Evolutionary conservation across 2,113 vertebrate genomes (phyloP).

Genomic region (Megaceryle maxima): DNA sequence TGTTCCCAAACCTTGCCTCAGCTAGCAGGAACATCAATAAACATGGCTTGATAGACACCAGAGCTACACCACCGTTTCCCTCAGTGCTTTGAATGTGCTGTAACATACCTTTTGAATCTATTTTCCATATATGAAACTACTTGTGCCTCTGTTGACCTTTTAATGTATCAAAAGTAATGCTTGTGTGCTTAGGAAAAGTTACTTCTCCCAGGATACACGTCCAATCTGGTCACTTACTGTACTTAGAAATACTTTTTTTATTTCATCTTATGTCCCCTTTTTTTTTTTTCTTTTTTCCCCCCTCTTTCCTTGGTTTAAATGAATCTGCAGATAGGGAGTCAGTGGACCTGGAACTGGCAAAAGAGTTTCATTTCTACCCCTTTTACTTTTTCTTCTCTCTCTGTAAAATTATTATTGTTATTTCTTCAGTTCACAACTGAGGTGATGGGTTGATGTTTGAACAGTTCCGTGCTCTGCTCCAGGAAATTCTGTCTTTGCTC

Average conservation of each 20-base stretch:
- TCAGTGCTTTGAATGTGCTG: neutral
- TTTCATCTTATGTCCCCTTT: neutral
- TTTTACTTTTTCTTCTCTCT: neutral
- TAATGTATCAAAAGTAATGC: neutral
- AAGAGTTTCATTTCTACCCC: neutral
- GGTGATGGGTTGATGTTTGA: conserved; percentile 27
- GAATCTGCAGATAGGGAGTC: neutral
- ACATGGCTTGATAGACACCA: conserved; percentile 48
- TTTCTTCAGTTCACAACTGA: neutral
- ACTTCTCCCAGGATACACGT: neutral
- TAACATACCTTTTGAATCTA: neutral
- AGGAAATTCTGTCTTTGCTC: conserved; percentile 52
- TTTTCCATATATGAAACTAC: neutral
- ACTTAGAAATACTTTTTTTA: neutral
- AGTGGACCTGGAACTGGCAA: neutral
- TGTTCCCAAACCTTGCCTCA: conserved; percentile 60
- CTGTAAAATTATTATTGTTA: neutral
- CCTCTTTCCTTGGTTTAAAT: neutral
- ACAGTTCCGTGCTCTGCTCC: neutral
- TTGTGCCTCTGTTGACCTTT: neutral
- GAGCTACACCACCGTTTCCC: neutral
- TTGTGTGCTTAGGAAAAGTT: neutral
- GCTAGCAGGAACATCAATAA: conserved; percentile 57
- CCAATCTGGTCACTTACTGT: neutral
- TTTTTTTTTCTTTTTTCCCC: neutral